Conservation (phyloP, 2,113 vertebrate species). For the Gymnogyps californianus region DNA sequence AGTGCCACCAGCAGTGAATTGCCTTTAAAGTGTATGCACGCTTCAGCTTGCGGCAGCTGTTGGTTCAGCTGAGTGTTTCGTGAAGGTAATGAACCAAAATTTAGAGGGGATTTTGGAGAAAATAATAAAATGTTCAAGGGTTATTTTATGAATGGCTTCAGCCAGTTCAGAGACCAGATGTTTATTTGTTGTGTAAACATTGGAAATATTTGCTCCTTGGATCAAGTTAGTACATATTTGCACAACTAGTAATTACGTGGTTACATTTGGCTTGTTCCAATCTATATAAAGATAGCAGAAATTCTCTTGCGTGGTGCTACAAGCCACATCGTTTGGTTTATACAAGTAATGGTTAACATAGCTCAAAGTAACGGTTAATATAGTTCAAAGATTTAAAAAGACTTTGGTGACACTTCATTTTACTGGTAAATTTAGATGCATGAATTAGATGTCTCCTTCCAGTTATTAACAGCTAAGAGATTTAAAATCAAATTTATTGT, state of each 20-base stretch:
- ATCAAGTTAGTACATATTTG: not conserved
- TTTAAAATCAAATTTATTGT: not conserved
- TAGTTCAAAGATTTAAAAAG: not conserved
- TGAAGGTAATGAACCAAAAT: not conserved
- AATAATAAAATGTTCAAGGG: not conserved
- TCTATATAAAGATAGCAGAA: not conserved
- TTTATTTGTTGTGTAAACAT: not conserved
- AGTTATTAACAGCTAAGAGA: not conserved
- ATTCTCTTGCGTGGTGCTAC: not conserved
- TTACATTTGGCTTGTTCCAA: not conserved
- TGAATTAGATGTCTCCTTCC: not conserved
- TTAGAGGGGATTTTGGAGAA: not conserved
- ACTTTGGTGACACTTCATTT: not conserved
- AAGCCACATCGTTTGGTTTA: not conserved
- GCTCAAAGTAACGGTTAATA: not conserved
- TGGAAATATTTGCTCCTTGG: not conserved
- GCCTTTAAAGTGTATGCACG: not conserved
- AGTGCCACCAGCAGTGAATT: not conserved
- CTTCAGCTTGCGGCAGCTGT: not conserved
- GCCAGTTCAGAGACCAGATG: not conserved
- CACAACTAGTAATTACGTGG: not conserved
- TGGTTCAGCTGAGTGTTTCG: not conserved
- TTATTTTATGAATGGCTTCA: not conserved
- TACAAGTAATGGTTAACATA: not conserved
- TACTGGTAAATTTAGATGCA: not conserved